Evolutionary conservation across 2,113 vertebrate genomes (phyloP).

Genomic region (Microtus oregoni): DNA sequence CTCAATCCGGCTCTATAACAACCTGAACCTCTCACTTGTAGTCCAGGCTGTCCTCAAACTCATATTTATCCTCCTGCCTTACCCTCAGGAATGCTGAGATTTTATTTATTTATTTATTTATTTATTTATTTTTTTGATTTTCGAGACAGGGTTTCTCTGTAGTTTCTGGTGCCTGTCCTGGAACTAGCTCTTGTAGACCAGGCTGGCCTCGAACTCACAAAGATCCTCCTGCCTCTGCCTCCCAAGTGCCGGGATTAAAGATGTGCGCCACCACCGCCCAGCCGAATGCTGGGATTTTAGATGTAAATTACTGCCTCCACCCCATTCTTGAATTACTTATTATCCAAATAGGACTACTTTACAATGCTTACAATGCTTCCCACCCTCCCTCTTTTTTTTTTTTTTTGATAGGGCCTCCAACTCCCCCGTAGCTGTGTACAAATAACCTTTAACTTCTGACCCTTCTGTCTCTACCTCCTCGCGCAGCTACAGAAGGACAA

Average conservation of each 20-base stretch:
- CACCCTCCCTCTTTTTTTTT: not conserved
- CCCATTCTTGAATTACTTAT: not conserved
- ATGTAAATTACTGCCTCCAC: too few relatives aligned
- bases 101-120: not conserved
- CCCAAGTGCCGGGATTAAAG: too few relatives aligned
- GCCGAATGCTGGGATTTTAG: too few relatives aligned
- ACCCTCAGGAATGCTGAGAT: not conserved
- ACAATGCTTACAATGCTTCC: not conserved
- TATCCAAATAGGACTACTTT: not conserved
- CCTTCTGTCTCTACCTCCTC: not conserved
- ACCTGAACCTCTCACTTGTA: not conserved
- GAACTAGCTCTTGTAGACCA: too few relatives aligned
- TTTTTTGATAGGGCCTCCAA: not conserved
- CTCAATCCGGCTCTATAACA: not conserved
- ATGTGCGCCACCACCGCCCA: too few relatives aligned
- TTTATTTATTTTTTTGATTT: too few relatives aligned
- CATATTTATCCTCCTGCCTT: not conserved
- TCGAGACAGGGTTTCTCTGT: too few relatives aligned
- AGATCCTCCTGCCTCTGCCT: too few relatives aligned
- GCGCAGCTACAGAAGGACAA: not conserved
- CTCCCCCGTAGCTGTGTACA: not conserved
- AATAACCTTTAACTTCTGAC: not conserved
- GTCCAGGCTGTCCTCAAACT: not conserved
- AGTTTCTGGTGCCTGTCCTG: too few relatives aligned
- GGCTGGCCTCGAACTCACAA: too few relatives aligned